Evolutionary conservation across 1,140 invertebrate genomes (phyloP), one percentile per base, ranked within the genome.

Genomic region (Limonius californicus): DNA sequence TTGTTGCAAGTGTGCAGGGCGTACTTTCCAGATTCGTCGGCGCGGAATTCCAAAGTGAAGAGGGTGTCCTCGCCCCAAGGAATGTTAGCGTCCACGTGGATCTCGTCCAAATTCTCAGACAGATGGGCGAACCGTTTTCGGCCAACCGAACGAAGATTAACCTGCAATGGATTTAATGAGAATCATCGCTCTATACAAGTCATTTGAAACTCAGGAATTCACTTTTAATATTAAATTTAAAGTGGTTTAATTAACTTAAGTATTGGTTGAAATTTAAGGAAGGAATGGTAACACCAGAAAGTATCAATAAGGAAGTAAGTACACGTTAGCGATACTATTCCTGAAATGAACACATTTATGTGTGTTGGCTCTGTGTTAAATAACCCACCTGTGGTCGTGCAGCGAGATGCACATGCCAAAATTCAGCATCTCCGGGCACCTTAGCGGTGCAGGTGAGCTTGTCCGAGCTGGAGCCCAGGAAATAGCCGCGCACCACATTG

Each of bases 11-110:
- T 96, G 79, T 97, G 93, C 68, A 99, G 84, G 12, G 95, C 94
- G 79, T 98, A 98, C 73, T 95, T 91, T 32, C 90, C 89, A 64
- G 86, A 87, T 71, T 91, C 90, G 61, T 93, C 89, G 0, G 80
- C 79, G 4, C 91, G 84, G 81, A 95, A 97, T 81, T 98, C 95
- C 45, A 99, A 82, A 2, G 95, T 97, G 78, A 99, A 96, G 0
- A 98, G 86, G 1, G 95, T 95, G 76, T 98, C 94, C 74, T 95
- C 90, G 45, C 96, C 96, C 97, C 97, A 99, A 3, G 96, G 95
- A 70, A 97, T 94, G 74, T 96, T 94, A 42, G 95, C 93, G 76
- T 97, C 94, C 54, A 97, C 94, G 79, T 97, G 91, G 72, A 99
- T 94, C 77, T 97, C 94, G 71, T 95, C 92, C 77, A 91, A 85